Base-by-base conservation (phyloP, 1,140 invertebrate genomes). In the Drosophila cardini region DNA sequence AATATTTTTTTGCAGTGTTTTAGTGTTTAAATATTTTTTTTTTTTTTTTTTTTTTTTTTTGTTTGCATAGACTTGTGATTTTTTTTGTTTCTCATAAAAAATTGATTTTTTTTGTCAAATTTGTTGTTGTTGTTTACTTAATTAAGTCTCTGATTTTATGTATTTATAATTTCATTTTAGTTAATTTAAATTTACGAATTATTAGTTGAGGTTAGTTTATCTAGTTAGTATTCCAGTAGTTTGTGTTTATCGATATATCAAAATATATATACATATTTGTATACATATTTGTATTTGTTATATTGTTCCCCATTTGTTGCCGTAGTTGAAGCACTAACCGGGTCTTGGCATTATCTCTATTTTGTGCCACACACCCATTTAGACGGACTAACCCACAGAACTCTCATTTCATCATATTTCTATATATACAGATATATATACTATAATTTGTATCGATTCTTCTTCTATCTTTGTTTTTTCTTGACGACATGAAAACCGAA, bases 81-180 rank as follows among this genome's bases (percentile, higher is more conserved):
- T 64, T 55, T 38, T 65, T 64, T 55, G 26, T 48, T 52, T 70
- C n/a, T 13, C 2, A 26, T 67, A 21, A 48, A 10, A 36, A 3
- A 13, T 45, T 43, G 38, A 34, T 61, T 68, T 57, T 60, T 45
- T 15, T 62, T 67, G 42, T 40, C 69, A 60, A 45, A 70, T 64
- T 78, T 80, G 52, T 79, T 83, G 76, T 85, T 85, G 82, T 68
- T 85, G 85, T 76, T 36, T 53, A 50, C 57, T 55, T 52, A n/a
- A 32, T 40, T 32, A 61, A 46, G 55, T 63, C 45, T 71, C 11
- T 16, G 26, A 48, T 13, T 9, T 58, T 48, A 72, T 46, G 21
- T 48, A 43, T 56, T 55, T 52, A 15, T 8, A 46, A 32, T 61
- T 58, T 30, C n/a, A n/a, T 72, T 15, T 42, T 60, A 50, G 56